A percentile compares a stretch with the other conserved stretches of the same genome.
These are phyloP conservation scores for Sebastes itinus DNA, from an alignment of 2,797 vertebrate species.

Conservation along the genomic window DNA sequence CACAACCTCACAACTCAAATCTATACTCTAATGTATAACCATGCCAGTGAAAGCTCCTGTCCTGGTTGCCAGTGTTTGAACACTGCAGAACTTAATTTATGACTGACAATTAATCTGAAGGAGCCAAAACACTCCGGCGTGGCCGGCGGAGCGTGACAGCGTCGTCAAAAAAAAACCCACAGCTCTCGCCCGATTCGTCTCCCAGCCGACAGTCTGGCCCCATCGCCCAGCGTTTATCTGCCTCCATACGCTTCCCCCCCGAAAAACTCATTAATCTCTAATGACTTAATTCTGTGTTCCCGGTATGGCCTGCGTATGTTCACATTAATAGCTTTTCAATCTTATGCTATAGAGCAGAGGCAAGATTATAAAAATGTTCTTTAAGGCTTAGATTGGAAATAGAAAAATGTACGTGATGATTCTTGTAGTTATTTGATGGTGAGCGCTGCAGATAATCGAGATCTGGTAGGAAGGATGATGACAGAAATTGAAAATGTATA, in stretches of 20 bases:
- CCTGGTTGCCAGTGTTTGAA: constrained; percentile 22
- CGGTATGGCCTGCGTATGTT: constrained; percentile 66
- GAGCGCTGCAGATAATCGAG: constrained; percentile 47
- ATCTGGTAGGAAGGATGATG: constrained; percentile 41
- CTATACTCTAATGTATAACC: constrained; percentile 14
- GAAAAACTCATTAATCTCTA: constrained; percentile 81
- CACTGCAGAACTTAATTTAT: constrained; percentile 69
- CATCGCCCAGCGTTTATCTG: constrained; percentile 65
- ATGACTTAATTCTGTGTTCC: constrained; percentile 75
- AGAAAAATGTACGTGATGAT: constrained; percentile 43
- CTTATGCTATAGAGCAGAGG: constrained; percentile 53
- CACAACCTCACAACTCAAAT: constrained; percentile 40
- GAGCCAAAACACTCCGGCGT: constrained; percentile 62
- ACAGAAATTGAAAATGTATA: constrained; percentile 54
- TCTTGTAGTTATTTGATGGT: constrained; percentile 56
- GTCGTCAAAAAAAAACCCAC: constrained; percentile 11
- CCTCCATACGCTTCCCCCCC: constrained; percentile 40
- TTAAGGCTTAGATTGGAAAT: constrained; percentile 40
- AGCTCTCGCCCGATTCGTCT: constrained; percentile 57
- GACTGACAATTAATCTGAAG: constrained; percentile 80
- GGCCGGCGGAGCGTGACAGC: constrained; percentile 60
- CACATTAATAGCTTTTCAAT: constrained; percentile 79
- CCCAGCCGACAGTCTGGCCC: constrained; percentile 59
- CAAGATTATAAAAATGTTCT: constrained; percentile 38
- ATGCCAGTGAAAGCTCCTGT: constrained; percentile 38